Evolutionary conservation across 2,797 vertebrate genomes (phyloP).

Genomic region (Scarus forsteni): DNA sequence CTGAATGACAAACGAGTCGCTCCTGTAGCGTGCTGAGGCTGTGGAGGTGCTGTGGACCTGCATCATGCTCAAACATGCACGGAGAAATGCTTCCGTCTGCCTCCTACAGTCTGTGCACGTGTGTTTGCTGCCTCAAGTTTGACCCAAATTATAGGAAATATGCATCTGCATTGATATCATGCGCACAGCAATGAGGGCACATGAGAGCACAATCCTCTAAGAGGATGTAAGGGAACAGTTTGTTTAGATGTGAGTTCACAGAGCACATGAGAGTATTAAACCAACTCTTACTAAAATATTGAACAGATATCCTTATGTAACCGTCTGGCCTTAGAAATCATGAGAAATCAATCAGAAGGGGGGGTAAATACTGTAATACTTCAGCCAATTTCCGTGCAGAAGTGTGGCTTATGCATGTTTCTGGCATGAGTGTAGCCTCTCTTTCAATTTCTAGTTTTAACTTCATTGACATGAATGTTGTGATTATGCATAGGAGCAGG

Average conservation of each 20-base stretch:
- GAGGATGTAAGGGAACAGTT: neutral
- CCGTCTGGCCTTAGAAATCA: neutral
- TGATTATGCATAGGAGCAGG: too few relatives aligned
- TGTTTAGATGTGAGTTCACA: neutral
- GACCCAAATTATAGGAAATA: neutral
- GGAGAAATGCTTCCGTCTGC: neutral
- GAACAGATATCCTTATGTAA: neutral
- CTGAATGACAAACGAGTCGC: neutral
- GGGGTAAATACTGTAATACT: neutral
- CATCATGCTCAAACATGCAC: neutral
- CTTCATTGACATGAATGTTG: too few relatives aligned
- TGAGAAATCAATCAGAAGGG: too few relatives aligned
- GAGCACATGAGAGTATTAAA: neutral
- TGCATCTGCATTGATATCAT: neutral
- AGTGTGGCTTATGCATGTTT: too few relatives aligned
- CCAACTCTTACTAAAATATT: neutral
- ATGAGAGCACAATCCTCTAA: too few relatives aligned
- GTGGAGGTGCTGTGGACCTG: neutral
- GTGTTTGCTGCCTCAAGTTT: neutral
- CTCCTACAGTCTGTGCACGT: neutral
- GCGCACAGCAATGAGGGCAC: neutral
- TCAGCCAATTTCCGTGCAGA: neutral
- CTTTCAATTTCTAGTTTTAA: too few relatives aligned
- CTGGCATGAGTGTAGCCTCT: too few relatives aligned
- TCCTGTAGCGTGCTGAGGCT: constrained; percentile 8